A percentile compares a stretch with the other conserved stretches of the same genome.
Conservation (phyloP, 2,113 vertebrate genomes). For the Macquaria ambigua region DNA sequence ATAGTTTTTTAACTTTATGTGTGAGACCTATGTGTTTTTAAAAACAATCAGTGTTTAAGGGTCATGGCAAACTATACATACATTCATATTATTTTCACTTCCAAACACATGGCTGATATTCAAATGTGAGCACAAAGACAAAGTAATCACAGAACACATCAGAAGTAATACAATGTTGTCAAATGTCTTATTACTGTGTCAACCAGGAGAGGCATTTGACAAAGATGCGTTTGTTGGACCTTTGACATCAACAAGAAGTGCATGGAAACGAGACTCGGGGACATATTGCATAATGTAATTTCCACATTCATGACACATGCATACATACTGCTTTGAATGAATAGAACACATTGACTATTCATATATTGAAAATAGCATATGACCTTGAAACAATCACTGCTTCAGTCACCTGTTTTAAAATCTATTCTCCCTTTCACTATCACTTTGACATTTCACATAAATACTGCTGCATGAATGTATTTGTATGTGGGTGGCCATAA, state of each 20-base stretch:
- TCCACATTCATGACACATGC: conserved; percentile 41
- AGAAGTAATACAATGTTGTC: background rate
- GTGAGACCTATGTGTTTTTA: background rate
- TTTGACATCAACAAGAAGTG: conserved; percentile 42
- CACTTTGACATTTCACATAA: conserved; percentile 19
- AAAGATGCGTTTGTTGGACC: conserved; percentile 30
- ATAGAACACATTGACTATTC: conserved; percentile 52
- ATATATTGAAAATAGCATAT: conserved; percentile 30
- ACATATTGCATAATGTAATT: conserved; percentile 26
- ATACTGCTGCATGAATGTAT: background rate
- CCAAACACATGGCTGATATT: background rate
- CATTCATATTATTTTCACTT: background rate
- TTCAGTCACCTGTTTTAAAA: background rate
- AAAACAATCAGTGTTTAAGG: background rate
- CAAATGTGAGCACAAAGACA: conserved; percentile 10
- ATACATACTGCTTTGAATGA: conserved; percentile 35
- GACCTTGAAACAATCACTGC: conserved; percentile 59
- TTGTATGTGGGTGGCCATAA: background rate
- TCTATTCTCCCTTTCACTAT: conserved; percentile 16
- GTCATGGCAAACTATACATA: background rate
- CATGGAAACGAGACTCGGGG: background rate
- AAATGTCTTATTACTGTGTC: background rate
- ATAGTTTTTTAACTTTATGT: background rate
- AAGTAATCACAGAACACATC: conserved; percentile 20
- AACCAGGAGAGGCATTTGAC: conserved; percentile 10